Conservation (phyloP, 2,888 invertebrate genomes). For the Ophraella communa region DNA sequence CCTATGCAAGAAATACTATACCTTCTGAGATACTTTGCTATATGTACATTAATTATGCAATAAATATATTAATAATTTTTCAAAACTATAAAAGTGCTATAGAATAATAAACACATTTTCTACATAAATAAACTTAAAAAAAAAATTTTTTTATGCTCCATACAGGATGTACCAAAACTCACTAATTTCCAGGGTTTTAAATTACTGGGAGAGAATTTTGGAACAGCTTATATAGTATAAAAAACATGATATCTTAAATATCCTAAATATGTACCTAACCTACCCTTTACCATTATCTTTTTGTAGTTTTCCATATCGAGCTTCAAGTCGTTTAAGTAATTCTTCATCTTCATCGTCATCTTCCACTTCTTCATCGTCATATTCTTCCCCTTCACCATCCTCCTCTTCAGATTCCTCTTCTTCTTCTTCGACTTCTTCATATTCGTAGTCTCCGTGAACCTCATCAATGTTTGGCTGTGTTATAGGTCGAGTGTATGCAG, state of each 20-base stretch:
- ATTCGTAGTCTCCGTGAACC: constrained; percentile 41
- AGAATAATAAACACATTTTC: too few species aligned
- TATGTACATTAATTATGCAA: neutral
- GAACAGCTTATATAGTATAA: constrained; percentile 40
- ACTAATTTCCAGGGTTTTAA: too few species aligned
- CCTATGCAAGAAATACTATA: too few species aligned
- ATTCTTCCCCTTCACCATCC: constrained; percentile 56
- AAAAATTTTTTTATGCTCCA: too few species aligned
- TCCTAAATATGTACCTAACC: constrained; percentile 49
- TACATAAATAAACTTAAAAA: too few species aligned
- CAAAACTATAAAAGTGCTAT: too few species aligned
- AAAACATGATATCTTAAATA: constrained; percentile 55
- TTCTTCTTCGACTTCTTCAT: constrained; percentile 48
- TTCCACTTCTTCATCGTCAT: constrained; percentile 57
- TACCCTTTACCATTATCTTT: constrained; percentile 37
- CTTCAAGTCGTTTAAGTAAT: constrained; percentile 72
- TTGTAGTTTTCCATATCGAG: constrained; percentile 75
- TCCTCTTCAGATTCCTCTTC: constrained; percentile 58
- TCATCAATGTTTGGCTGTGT: constrained; percentile 45
- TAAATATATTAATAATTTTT: neutral
- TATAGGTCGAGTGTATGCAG: constrained; percentile 53
- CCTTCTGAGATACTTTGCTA: neutral
- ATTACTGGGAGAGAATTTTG: too few species aligned
- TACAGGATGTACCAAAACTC: too few species aligned
- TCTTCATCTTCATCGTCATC: constrained; percentile 71